Base-by-base conservation (phyloP, 1,140 invertebrate species). In the Choristoneura fumiferana region DNA sequence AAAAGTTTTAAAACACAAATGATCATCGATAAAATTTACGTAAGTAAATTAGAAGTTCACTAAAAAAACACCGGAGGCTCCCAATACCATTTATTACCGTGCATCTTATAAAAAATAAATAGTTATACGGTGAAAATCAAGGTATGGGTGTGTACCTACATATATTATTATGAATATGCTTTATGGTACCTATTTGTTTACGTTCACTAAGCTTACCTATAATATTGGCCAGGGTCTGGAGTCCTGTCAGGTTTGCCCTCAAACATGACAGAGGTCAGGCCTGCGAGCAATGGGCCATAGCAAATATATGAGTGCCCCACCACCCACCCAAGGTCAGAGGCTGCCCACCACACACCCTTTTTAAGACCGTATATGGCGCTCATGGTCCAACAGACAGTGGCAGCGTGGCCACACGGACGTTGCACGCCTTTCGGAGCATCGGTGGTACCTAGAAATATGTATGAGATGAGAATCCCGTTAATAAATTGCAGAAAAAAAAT, bases 221-320 rank as follows among this genome's bases (percentile, higher is more conserved):
- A 97, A 88, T 97, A 98, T 76, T 97, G 95, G 18, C 95, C 94
- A 3, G 96, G 93, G 89, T 98, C 95, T 0, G 97, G 97, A 0
- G 97, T 98, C 55, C 96, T 93, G 68, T 98, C 96, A 0, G 97
- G 97, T 77, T 98, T 98, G 1, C 97, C 97, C 89, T 99, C 97
- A 86, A 97, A 98, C 88, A 99, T 92, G 0, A 99, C 91, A 64
- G 95, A 95, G 0, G 96, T 98, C 33, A 94, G 91, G 0, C 96
- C 94, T 64, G 94, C 93, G 0, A 96, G 80, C 0, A 98, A 87
- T 0, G 97, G 97, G 1, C 93, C 97, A 69, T 98, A 98, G 78
- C 95, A 96, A 56, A 98, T 98, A 74, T 98, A 98, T 0, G 96
- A 97, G 81, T 97, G 96, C 1, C 97, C 97, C 1, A 98, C 96